phyloP scores from a whole-genome alignment of 2,797 vertebrate species.

The Halcyon smyrnensis region DNA sequence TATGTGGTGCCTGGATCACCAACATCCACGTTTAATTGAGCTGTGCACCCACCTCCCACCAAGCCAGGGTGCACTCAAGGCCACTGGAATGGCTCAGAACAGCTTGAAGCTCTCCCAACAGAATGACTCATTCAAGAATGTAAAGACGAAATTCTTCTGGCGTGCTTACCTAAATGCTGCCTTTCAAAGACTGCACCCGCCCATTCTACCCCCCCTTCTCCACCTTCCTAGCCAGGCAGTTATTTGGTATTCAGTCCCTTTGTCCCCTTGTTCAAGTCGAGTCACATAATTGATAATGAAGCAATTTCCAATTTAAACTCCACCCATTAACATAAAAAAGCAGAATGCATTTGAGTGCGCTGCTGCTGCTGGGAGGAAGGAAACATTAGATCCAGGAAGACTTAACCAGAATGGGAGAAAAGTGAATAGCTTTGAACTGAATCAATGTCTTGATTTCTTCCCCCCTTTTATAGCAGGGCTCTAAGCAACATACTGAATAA shows the following conservation, averaged over 20 bases:
- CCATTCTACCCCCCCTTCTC: too few relatives aligned
- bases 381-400: slow-evolving; percentile 20
- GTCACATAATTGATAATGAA: neutral
- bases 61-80: neutral
- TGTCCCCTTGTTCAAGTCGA: slow-evolving; percentile 1
- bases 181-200: neutral
- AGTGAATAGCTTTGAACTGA: slow-evolving; percentile 24
- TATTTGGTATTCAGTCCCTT: slow-evolving; percentile 39
- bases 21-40: neutral
- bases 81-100: neutral
- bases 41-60: neutral
- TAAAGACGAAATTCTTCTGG: neutral
- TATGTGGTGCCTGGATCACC: neutral
- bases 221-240: neutral
- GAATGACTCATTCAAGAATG: neutral
- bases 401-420: neutral
- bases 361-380: neutral
- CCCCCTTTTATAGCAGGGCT: neutral
- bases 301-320: slow-evolving; percentile 42
- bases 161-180: neutral
- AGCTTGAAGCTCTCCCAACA: neutral
- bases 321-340: slow-evolving; percentile 24
- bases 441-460: neutral
- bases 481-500: neutral
- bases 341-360: neutral